Base-by-base conservation (phyloP, 2,797 vertebrate species). In the Poeciliopsis presidionis region DNA sequence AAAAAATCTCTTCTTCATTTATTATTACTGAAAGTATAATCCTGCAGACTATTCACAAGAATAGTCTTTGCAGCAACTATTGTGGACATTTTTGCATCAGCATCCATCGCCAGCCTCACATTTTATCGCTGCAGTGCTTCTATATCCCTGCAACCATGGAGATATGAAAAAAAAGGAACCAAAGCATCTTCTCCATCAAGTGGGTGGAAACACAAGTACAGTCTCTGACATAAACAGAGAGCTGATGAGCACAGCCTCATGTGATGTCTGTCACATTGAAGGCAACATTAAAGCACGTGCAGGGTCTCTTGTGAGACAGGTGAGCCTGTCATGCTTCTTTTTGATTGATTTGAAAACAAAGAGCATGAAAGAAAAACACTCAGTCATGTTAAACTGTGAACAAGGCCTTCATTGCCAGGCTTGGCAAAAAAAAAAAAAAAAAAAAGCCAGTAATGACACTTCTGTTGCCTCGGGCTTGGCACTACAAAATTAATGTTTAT, bases 61-160 rank as follows among this genome's bases (percentile, higher is more conserved):
- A n/a, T 46, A 49, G 30, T 55, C 39, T 63, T 69, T 73, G 7
- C 30, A 0, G 63, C 77, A 25, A 46, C 41, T 75, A 86, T 59
- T 81, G 79, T 82, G 81, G 76, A 81, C 61, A 82, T 82, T 79
- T 84, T 83, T 89, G 78, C 79, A 87, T 86, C 69, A 85, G 86
- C 83, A 91, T 89, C 89, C 88, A 88, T 90, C 91, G 86, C 87
- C 87, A 93, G 84, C 74, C 88, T 83, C 77, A 75, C 59, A 88
- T 85, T 61, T 75, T 67, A 57, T 30, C 7, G 82, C 90, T 82
- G 81, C 76, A 88, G 76, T 86, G 86, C 79, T 76, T 85, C 86
- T 86, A 76, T 82, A 91, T 86, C 88, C 84, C 91, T 90, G 91
- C 91, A 93, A 91, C 92, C 91, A 92, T 93, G 92, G 91, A 89